Conservation (phyloP, 2,113 vertebrate genomes). For the Petaurus breviceps region DNA sequence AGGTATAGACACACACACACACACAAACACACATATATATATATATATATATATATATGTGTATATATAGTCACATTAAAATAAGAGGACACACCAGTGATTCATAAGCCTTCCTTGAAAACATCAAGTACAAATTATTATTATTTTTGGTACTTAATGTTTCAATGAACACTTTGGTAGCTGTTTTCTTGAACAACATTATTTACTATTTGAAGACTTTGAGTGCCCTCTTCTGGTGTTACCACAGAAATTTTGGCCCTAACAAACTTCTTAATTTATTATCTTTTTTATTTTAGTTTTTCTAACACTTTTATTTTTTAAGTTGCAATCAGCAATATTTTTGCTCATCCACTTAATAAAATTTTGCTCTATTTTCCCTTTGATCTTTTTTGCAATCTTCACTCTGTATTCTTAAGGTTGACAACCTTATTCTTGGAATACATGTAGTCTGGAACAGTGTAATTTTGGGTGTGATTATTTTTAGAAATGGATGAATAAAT, state of each 20-base stretch:
- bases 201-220: neutral
- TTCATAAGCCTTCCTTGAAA: neutral
- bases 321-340: neutral
- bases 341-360: neutral
- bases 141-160: neutral
- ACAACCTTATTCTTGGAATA: slow-evolving; percentile 64
- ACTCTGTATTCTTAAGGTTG: slow-evolving; percentile 70
- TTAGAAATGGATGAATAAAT: slow-evolving; percentile 31
- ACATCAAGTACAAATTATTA: neutral
- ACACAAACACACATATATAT: too few species aligned
- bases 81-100: neutral
- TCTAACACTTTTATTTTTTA: neutral
- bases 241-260: slow-evolving; percentile 36
- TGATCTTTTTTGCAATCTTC: slow-evolving; percentile 67
- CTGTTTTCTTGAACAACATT: neutral
- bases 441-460: slow-evolving; percentile 31
- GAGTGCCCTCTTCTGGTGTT: slow-evolving; percentile 79
- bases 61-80: neutral
- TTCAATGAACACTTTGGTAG: neutral
- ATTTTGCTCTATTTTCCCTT: slow-evolving; percentile 31
- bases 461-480: slow-evolving; percentile 14
- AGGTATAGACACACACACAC: too few species aligned
- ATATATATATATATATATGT: too few species aligned
- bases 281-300: neutral
- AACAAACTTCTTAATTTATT: slow-evolving; percentile 28